A percentile compares a stretch with the other conserved stretches of the same genome.
phyloP scores from a whole-genome alignment of 2,113 vertebrate species.

The Pelecanoides urinatrix region DNA sequence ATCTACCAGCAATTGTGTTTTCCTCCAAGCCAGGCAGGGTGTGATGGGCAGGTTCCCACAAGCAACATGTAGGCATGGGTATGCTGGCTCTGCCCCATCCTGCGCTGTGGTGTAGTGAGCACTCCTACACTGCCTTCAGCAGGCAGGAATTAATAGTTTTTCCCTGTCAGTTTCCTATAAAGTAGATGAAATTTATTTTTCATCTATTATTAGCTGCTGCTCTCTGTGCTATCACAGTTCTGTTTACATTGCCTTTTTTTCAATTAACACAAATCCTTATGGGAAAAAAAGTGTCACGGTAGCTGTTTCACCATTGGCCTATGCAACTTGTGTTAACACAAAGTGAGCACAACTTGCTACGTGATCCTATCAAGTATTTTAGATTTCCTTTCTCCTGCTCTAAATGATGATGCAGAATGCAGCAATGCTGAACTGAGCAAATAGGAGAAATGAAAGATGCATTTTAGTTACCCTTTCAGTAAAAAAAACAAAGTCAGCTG shows the following conservation, averaged over 20 bases:
- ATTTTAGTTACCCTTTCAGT: not conserved
- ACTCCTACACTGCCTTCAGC: rapidly evolving
- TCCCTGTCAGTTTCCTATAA: not conserved
- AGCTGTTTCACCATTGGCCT: not conserved
- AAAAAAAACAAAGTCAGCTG: not conserved
- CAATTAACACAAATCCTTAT: not conserved
- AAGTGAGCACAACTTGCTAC: not conserved
- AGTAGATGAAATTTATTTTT: not conserved
- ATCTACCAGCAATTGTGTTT: not conserved
- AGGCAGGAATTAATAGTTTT: not conserved
- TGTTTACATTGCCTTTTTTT: not conserved
- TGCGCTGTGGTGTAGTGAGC: rapidly evolving
- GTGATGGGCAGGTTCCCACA: not conserved
- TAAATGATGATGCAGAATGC: not conserved
- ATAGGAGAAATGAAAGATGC: not conserved
- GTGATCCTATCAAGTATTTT: not conserved
- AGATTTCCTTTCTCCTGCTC: not conserved
- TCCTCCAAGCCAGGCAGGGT: not conserved
- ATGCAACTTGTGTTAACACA: not conserved
- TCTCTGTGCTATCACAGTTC: not conserved
- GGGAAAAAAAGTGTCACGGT: not conserved
- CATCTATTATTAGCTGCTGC: not conserved
- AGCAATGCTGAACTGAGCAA: not conserved
- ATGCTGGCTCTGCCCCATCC: not conserved
- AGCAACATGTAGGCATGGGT: not conserved